These are phyloP conservation scores for Tichodroma muraria DNA, from an alignment of 2,113 vertebrate species.

Conservation along the genomic window DNA sequence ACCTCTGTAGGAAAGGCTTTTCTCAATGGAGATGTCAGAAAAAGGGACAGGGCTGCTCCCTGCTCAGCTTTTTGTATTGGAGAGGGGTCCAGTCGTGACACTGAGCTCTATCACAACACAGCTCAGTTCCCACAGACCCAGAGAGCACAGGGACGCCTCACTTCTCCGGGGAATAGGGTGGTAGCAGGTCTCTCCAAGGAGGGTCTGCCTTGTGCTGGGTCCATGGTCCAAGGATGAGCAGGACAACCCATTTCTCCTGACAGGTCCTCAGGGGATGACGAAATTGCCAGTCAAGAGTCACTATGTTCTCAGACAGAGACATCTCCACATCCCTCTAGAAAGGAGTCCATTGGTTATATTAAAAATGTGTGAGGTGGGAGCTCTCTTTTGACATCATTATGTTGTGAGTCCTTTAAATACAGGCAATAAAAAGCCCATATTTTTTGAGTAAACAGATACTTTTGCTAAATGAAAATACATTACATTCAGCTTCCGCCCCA, in stretches of 20 bases:
- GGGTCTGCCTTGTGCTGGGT: not conserved
- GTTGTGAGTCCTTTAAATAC: not conserved
- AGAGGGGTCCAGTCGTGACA: no score
- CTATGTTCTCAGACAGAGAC: not conserved
- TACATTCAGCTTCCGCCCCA: not conserved
- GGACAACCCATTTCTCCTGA: accelerated
- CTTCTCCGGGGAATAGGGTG: accelerated
- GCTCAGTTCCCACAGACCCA: not conserved
- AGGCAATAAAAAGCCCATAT: not conserved
- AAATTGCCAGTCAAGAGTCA: not conserved
- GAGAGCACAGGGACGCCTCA: not conserved
- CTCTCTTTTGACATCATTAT: not conserved
- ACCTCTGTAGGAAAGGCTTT: not conserved
- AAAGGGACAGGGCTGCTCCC: not conserved
- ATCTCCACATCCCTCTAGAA: accelerated
- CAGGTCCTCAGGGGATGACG: accelerated
- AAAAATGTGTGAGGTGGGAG: not conserved
- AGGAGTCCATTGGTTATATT: not conserved
- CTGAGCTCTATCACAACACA: not conserved
- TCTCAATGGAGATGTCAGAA: not conserved
- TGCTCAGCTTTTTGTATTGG: not conserved
- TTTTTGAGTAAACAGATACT: not conserved
- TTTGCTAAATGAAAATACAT: not conserved
- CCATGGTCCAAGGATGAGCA: not conserved
- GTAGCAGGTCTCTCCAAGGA: not conserved